phyloP scores from a whole-genome alignment of 2,888 invertebrate species.

The Phragmatobia fuliginosa region DNA sequence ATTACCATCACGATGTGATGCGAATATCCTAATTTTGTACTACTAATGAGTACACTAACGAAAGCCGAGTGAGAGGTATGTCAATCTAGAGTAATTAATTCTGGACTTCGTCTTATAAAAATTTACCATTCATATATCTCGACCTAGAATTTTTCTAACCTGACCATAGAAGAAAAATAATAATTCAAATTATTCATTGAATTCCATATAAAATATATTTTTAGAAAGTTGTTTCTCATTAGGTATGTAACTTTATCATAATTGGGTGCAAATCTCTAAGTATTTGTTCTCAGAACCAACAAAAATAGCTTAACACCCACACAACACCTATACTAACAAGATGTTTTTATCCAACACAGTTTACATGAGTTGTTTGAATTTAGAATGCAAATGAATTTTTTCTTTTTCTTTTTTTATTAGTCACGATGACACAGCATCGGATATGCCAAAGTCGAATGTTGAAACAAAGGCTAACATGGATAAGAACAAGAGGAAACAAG shows the following conservation, averaged over 20 bases:
- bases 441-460: conserved; percentile 61
- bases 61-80: conserved; percentile 71
- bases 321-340: conserved; percentile 6
- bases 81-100: conserved; percentile 29
- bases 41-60: conserved; percentile 69
- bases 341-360: conserved; percentile 13
- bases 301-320: conserved; percentile 20
- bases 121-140: background rate
- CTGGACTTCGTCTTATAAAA: background rate
- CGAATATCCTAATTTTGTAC: conserved; percentile 79
- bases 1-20: conserved; percentile 84
- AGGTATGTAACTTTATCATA: background rate
- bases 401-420: conserved; percentile 51
- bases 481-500: conserved; percentile 67
- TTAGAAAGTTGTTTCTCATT: background rate
- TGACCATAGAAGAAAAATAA: background rate
- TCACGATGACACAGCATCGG: conserved; percentile 70
- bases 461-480: conserved; percentile 66
- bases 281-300: conserved; percentile 19
- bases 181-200: background rate
- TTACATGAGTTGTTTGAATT: conserved; percentile 17
- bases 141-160: conserved; percentile 32
- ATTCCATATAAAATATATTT: background rate
- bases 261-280: background rate
- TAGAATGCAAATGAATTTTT: conserved; percentile 14